These are phyloP conservation scores for Drosophila elegans DNA, from an alignment of 1,140 invertebrate species.

Conservation along the genomic window DNA sequence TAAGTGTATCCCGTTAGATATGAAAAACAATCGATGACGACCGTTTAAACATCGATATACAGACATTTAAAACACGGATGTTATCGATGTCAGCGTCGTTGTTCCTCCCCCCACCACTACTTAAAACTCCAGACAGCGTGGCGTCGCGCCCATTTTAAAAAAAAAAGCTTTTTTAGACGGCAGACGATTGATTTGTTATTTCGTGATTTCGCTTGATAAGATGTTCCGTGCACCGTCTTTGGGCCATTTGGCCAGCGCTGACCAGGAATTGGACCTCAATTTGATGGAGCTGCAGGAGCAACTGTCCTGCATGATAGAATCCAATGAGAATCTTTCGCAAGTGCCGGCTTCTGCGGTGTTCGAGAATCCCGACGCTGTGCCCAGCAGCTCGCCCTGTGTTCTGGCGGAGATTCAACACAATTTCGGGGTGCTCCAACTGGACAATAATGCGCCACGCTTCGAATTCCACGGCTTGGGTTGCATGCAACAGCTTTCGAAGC, in stretches of 20 bases:
- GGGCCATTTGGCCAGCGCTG: neutral
- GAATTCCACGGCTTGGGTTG: constrained; percentile 59
- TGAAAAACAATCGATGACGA: no score
- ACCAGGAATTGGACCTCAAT: constrained; percentile 43
- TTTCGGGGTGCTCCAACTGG: constrained; percentile 26
- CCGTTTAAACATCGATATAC: no score
- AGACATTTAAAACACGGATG: no score
- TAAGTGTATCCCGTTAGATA: no score
- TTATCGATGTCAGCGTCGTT: no score
- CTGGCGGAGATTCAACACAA: constrained; percentile 38
- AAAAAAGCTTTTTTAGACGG: neutral
- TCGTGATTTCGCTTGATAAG: neutral
- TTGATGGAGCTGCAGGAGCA: constrained; percentile 31
- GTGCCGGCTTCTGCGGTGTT: neutral
- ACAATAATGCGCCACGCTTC: constrained; percentile 19
- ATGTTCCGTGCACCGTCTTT: neutral
- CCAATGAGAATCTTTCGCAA: constrained; percentile 1
- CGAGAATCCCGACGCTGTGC: neutral
- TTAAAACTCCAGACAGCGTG: constrained; percentile 26
- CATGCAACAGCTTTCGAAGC: neutral
- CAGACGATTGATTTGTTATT: neutral
- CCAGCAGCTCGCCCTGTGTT: neutral
- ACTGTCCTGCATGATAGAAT: constrained; percentile 38
- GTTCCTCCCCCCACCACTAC: no score
- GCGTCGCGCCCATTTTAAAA: constrained; percentile 22